These are phyloP conservation scores for Diogma glabrata DNA, from an alignment of 2,888 invertebrate genomes.

Conservation along the genomic window DNA sequence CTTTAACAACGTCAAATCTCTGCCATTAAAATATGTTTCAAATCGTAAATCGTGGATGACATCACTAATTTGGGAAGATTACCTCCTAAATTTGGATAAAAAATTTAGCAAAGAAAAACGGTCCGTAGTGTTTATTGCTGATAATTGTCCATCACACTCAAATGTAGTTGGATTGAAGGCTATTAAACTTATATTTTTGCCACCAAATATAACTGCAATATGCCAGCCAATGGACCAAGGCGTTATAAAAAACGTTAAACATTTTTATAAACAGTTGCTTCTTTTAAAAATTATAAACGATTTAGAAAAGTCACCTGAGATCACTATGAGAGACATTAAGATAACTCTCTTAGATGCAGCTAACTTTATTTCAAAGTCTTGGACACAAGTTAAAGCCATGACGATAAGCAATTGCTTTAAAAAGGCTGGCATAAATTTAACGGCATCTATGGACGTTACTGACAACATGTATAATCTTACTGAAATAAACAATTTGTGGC, in stretches of 20 bases:
- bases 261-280: not conserved
- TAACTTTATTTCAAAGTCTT: no score
- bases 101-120: not conserved
- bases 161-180: not conserved
- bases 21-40: not conserved
- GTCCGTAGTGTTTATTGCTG: not conserved
- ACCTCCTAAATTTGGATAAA: not conserved
- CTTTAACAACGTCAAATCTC: not conserved
- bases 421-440: no score
- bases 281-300: not conserved
- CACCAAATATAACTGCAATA: not conserved
- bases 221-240: conserved; percentile 1
- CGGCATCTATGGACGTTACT: no score
- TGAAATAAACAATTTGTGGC: no score
- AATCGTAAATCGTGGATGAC: not conserved
- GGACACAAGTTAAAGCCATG: no score
- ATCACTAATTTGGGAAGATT: not conserved
- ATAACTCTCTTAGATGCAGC: no score
- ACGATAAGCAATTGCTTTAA: no score
- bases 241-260: not conserved
- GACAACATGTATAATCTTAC: no score
- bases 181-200: not conserved
- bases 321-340: no score
- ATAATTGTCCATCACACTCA: not conserved
- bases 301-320: no score